Evolutionary conservation across 2,888 invertebrate genomes (phyloP), one percentile per base, ranked within the genome.

Genomic region (Cheilosia soror): DNA sequence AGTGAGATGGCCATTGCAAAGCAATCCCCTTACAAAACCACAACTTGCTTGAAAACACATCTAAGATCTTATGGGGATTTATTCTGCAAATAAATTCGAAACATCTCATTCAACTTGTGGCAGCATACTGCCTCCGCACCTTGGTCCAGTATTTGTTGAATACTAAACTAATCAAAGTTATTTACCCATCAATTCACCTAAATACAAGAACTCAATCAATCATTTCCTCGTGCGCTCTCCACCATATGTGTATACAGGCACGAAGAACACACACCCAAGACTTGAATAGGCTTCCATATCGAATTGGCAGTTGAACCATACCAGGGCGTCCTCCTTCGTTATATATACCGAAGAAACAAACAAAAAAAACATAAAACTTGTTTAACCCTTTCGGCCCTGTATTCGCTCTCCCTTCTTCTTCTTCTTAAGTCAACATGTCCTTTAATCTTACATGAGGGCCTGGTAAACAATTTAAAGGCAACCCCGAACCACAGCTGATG

Each of bases 361-460:
- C 25, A 53, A 33, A 29, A 33, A 29, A 49, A 51, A 60, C 58
- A 68, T 40, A 65, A 49, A 20, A 20, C 20, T 20, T 44, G 49
- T 68, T 78, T 69, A 75, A 75, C 84, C 75, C 75, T 80, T 76
- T 80, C 69, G 60, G 69, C 75, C 75, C 84, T 51, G 65, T 51
- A 63, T 72, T 65, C 53, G 53, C 53, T 15, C 29, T 44, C 7
- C 44, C 9, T n/a, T 15, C 44, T 44, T 47, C 20, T 31, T 63
- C 68, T 69, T 60, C 79, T 65, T 79, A 80, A 84, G 84, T 79
- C 84, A 84, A 84, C 69, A 84, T 65, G 84, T 66, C 80, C 80
- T 80, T 84, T 80, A 84, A 84, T 84, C 84, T 80, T 80, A 84
- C 75, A 80, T 76, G 80, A 71, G 75, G 65, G 80, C 47, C 58